These are phyloP conservation scores for Charadrius vociferus DNA, from an alignment of 2,113 vertebrate species.

Conservation along the genomic window DNA sequence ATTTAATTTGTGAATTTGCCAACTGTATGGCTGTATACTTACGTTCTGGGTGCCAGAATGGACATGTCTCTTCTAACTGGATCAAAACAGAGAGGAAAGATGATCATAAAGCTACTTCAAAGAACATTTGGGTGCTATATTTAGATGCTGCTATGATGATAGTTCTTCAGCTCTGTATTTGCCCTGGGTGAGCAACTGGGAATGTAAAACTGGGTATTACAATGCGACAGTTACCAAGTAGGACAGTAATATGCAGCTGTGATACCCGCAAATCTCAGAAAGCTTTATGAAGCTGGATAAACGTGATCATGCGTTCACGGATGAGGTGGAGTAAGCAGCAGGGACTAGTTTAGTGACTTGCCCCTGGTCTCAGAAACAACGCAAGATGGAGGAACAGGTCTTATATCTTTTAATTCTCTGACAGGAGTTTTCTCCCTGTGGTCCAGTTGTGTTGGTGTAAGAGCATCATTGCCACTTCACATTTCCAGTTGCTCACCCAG, in stretches of 20 bases:
- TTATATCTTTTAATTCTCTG: background rate
- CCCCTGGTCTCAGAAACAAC: background rate
- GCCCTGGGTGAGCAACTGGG: background rate
- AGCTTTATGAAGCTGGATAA: background rate
- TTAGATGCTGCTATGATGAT: background rate
- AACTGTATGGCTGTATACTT: background rate
- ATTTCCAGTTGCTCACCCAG: background rate
- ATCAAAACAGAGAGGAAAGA: background rate
- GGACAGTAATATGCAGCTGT: no score
- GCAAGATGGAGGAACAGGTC: background rate
- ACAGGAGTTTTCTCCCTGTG: rapidly evolving
- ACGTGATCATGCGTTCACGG: background rate
- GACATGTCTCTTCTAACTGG: background rate
- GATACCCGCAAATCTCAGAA: background rate
- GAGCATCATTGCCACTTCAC: rapidly evolving
- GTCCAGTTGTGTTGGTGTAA: no score
- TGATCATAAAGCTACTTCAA: background rate
- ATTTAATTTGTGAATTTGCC: background rate
- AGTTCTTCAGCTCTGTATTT: background rate
- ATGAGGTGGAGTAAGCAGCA: background rate
- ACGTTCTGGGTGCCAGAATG: background rate
- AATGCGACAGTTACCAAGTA: background rate
- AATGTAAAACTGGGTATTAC: background rate
- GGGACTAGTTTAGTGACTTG: background rate
- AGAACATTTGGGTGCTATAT: background rate